Evolutionary conservation across 2,113 vertebrate genomes (phyloP).

Genomic region (Gavialis gangeticus): DNA sequence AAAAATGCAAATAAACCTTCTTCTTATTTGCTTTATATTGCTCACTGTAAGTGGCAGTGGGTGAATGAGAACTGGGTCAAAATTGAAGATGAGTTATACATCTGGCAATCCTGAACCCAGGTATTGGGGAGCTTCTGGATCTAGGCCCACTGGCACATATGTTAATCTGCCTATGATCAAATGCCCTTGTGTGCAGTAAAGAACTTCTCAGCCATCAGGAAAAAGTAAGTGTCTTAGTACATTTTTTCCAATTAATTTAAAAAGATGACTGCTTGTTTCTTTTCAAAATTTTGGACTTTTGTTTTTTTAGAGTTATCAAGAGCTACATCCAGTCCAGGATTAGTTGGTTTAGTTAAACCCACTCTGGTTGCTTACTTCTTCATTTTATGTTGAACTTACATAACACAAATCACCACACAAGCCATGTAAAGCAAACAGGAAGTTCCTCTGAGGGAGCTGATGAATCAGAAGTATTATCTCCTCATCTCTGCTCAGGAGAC

Average conservation of each 20-base stretch:
- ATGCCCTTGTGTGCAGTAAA: too few relatives aligned
- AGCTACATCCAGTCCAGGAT: conserved; percentile 17
- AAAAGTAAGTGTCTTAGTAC: too few relatives aligned
- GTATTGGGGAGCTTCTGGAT: too few relatives aligned
- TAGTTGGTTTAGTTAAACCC: conserved; percentile 35
- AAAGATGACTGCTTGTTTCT: not conserved
- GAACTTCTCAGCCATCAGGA: too few relatives aligned
- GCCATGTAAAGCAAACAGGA: conserved; percentile 41
- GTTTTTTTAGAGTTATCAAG: not conserved
- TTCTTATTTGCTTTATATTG: too few relatives aligned
- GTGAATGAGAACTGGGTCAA: too few relatives aligned
- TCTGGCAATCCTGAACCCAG: too few relatives aligned
- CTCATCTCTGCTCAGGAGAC: conserved; percentile 48
- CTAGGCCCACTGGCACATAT: too few relatives aligned
- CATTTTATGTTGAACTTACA: conserved; percentile 49
- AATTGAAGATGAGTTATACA: too few relatives aligned
- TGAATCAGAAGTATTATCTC: conserved; percentile 30
- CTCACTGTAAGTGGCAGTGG: too few relatives aligned
- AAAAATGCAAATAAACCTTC: too few relatives aligned
- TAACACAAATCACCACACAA: not conserved
- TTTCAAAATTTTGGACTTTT: not conserved
- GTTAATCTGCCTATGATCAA: too few relatives aligned
- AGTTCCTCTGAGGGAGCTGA: not conserved
- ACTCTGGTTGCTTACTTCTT: conserved; percentile 42
- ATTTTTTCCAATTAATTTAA: not conserved